Evolutionary conservation across 1,140 invertebrate species (phyloP).

Genomic region (Nephila pilipes): DNA sequence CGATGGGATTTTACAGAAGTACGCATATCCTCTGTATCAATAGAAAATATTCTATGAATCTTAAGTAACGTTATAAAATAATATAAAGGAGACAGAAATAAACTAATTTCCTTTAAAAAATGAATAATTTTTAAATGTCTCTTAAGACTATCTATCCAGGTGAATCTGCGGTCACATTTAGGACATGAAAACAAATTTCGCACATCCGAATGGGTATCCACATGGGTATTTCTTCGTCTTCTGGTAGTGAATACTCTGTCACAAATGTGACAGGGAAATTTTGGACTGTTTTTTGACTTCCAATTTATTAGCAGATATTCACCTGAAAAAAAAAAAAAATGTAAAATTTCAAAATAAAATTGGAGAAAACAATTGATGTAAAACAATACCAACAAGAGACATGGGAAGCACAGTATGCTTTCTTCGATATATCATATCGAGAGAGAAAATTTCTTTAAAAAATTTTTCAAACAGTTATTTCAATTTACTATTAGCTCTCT

Average conservation of each 20-base stretch:
- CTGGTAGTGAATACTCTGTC: conserved; percentile 34
- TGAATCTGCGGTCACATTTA: conserved; percentile 21
- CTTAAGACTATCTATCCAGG: conserved; percentile 46
- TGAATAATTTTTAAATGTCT: conserved; percentile 37
- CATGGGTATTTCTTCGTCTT: conserved; percentile 25
- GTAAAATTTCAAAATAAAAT: background rate
- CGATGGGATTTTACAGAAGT: too few species aligned
- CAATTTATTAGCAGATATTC: background rate
- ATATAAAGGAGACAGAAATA: background rate
- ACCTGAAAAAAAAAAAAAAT: background rate
- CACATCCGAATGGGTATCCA: conserved; percentile 50
- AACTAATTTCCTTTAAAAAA: background rate
- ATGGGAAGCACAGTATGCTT: background rate
- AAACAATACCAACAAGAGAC: background rate
- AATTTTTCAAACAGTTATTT: too few species aligned
- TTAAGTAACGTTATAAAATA: too few species aligned
- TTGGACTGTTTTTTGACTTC: background rate
- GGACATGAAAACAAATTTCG: conserved; percentile 29
- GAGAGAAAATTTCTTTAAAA: too few species aligned
- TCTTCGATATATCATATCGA: too few species aligned
- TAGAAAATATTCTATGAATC: too few species aligned
- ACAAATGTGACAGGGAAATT: conserved; percentile 18
- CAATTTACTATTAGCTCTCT: too few species aligned
- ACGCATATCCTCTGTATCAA: too few species aligned
- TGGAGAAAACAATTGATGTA: background rate